A percentile compares a stretch with the other conserved stretches of the same genome.
These are phyloP conservation scores for Epinephelus coioides DNA, from an alignment of 2,797 vertebrate genomes.

Conservation along the genomic window DNA sequence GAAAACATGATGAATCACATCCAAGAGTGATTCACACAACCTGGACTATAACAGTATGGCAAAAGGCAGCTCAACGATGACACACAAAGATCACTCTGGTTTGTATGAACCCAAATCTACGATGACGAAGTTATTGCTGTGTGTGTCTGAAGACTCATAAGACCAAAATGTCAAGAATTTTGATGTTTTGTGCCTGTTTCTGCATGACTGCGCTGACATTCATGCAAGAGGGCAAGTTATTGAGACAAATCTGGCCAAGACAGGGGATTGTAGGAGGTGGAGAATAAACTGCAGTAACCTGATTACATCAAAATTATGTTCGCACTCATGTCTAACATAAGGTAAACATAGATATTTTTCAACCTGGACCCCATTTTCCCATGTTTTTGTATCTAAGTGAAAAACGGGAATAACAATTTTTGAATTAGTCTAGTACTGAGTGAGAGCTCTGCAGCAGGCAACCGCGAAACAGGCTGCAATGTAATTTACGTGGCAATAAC, in stretches of 20 bases:
- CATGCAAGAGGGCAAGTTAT: neutral
- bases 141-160: neutral
- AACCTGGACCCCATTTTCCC: too few species aligned
- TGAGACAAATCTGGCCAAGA: neutral
- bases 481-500: too few species aligned
- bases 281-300: too few species aligned
- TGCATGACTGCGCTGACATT: neutral
- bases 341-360: too few species aligned
- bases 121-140: neutral
- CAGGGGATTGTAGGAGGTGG: neutral
- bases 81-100: neutral
- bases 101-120: neutral
- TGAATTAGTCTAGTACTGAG: too few species aligned
- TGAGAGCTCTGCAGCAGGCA: too few species aligned
- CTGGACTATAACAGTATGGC: neutral
- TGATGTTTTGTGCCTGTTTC: neutral
- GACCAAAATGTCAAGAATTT: slow-evolving; percentile 1
- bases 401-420: too few species aligned
- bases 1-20: neutral
- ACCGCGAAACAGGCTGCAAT: too few species aligned
- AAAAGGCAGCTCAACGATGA: neutral
- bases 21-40: neutral
- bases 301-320: too few species aligned
- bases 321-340: too few species aligned
- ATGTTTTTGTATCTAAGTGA: too few species aligned